Evolutionary conservation across 2,888 invertebrate species (phyloP).

Genomic region (Adineta ricciae): DNA sequence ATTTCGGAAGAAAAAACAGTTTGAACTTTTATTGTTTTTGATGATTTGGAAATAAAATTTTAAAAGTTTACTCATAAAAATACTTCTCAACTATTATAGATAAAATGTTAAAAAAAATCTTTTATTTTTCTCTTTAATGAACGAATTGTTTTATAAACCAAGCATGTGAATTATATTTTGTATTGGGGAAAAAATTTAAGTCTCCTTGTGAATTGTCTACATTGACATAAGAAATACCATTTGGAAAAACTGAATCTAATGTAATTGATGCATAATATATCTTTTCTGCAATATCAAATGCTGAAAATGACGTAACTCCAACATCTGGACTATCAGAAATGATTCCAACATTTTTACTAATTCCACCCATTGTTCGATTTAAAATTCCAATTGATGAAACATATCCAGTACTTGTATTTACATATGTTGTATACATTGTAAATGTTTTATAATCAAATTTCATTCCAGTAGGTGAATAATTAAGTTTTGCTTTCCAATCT

Average conservation of each 20-base stretch:
- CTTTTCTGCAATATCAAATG: neutral
- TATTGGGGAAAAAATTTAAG: neutral
- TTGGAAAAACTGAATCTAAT: neutral
- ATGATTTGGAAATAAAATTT: no score
- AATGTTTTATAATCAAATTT: neutral
- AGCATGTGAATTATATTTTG: neutral
- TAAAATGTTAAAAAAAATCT: no score
- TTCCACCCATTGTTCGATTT: neutral
- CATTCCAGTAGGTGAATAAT: neutral
- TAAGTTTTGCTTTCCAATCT: neutral
- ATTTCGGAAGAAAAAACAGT: no score
- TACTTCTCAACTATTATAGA: no score
- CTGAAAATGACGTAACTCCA: neutral
- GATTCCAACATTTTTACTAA: neutral
- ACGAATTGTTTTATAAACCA: conserved; percentile 1
- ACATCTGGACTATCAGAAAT: neutral
- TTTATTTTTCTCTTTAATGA: neutral
- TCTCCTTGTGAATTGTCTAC: neutral
- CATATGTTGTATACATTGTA: neutral
- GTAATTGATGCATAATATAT: conserved; percentile 7
- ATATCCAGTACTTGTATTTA: neutral
- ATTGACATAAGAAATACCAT: neutral
- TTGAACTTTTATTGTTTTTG: no score
- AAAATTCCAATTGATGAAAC: neutral
- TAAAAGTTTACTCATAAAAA: no score